Percentiles rank a stretch among this genome's conserved stretches.
Evolutionary conservation across 1,140 invertebrate species (phyloP).

Genomic region (Trissolcus basalis): DNA sequence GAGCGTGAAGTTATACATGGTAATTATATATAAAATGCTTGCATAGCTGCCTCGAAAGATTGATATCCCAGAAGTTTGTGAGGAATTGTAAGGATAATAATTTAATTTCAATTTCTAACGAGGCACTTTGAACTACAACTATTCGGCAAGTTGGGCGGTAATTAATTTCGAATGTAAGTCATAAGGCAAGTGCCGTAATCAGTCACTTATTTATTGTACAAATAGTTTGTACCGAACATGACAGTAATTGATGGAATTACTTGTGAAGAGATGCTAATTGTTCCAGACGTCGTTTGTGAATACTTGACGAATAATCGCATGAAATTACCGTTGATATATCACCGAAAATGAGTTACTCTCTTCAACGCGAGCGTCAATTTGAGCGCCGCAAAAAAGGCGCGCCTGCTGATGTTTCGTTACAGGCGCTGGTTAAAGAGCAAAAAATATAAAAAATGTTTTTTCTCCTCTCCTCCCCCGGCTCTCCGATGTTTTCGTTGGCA

Average conservation of each 20-base stretch:
- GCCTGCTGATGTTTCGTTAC: too few species aligned
- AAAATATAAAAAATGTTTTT: not conserved
- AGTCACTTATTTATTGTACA: slow-evolving; percentile 42
- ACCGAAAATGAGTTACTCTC: not conserved
- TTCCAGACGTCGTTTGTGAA: slow-evolving; percentile 2
- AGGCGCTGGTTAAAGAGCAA: too few species aligned
- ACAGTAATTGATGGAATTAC: slow-evolving; percentile 38
- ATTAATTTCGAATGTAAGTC: slow-evolving; percentile 40
- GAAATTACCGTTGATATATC: not conserved
- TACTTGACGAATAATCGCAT: slow-evolving; percentile 2
- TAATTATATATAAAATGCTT: slow-evolving; percentile 11
- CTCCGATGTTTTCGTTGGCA: not conserved
- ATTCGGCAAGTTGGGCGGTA: slow-evolving; percentile 25
- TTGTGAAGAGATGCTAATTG: slow-evolving; percentile 28
- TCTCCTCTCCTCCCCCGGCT: too few species aligned
- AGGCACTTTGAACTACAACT: slow-evolving; percentile 22
- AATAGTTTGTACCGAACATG: slow-evolving; percentile 24
- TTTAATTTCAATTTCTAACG: slow-evolving; percentile 22
- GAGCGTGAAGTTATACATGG: not conserved
- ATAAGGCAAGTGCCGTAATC: slow-evolving; percentile 36
- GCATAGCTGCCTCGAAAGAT: slow-evolving; percentile 14
- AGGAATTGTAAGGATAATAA: slow-evolving; percentile 24
- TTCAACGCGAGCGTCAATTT: not conserved
- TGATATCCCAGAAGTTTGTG: slow-evolving; percentile 6
- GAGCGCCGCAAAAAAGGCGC: not conserved